Conservation (phyloP, 2,797 vertebrate genomes). For the Notolabrus celidotus region DNA sequence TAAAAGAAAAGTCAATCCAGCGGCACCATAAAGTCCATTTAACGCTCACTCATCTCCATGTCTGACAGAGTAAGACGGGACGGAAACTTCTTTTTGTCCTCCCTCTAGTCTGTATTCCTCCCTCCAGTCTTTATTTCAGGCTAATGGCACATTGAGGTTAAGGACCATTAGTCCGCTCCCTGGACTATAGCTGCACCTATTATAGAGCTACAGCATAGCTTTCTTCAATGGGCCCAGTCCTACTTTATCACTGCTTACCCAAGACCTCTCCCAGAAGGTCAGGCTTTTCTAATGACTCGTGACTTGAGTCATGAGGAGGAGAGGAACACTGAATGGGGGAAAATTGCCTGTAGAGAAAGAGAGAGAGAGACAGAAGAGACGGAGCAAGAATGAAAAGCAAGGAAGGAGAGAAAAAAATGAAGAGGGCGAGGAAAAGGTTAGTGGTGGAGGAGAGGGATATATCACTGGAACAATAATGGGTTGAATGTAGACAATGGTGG, state of each 20-base stretch:
- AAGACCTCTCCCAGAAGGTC: slow-evolving; percentile 85
- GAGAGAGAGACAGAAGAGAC: slow-evolving; percentile 57
- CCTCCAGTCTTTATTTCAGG: slow-evolving; percentile 79
- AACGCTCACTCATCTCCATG: slow-evolving; percentile 53
- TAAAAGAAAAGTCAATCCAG: slow-evolving; percentile 37
- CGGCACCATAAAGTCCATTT: slow-evolving; percentile 47
- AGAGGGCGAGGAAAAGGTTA: slow-evolving; percentile 54
- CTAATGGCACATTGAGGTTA: slow-evolving; percentile 81
- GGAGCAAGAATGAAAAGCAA: slow-evolving; percentile 65
- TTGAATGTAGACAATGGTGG: slow-evolving; percentile 21
- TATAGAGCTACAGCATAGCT: slow-evolving; percentile 76
- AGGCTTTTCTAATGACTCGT: slow-evolving; percentile 85
- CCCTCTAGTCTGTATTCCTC: slow-evolving; percentile 63
- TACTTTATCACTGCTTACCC: slow-evolving; percentile 85
- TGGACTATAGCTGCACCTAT: slow-evolving; percentile 82
- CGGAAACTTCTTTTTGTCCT: slow-evolving; percentile 46
- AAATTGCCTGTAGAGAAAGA: slow-evolving; percentile 71
- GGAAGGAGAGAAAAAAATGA: slow-evolving; percentile 49
- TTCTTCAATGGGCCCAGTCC: slow-evolving; percentile 74
- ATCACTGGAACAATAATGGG: slow-evolving; percentile 40
- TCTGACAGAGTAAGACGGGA: slow-evolving; percentile 38
- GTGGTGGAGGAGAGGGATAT: slow-evolving; percentile 29
- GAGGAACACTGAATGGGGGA: slow-evolving; percentile 67
- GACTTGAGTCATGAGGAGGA: slow-evolving; percentile 81
- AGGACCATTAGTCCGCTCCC: slow-evolving; percentile 81